Conservation (phyloP, 2,113 vertebrate genomes). For the Poeciliopsis occidentalis region DNA sequence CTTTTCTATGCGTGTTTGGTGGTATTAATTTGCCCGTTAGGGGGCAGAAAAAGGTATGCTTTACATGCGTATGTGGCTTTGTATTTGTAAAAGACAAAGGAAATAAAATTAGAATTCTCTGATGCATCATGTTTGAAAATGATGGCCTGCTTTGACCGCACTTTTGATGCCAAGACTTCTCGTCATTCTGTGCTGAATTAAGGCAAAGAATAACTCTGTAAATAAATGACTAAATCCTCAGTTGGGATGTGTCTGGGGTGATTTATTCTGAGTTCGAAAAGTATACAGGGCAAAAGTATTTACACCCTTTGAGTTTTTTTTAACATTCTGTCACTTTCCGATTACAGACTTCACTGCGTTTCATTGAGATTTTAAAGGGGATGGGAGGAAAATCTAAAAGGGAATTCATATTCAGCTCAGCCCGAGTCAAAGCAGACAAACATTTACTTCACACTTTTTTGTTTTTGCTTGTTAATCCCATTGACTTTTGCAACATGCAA, state of each 20-base stretch:
- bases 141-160: slow-evolving; percentile 47
- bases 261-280: not conserved
- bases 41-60: slow-evolving; percentile 34
- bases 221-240: slow-evolving; percentile 77
- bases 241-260: not conserved
- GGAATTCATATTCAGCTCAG: too few species aligned
- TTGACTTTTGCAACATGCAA: too few species aligned
- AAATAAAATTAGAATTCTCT: slow-evolving; percentile 61
- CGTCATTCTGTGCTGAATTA: slow-evolving; percentile 46
- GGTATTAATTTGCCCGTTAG: slow-evolving; percentile 47
- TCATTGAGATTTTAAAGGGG: too few species aligned
- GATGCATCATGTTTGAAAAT: slow-evolving; percentile 66
- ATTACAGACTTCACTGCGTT: too few species aligned
- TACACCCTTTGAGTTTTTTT: too few species aligned
- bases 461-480: not conserved
- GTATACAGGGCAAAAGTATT: not conserved
- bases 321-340: too few species aligned
- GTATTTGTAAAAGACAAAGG: slow-evolving; percentile 61
- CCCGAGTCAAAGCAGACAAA: not conserved
- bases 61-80: slow-evolving; percentile 70
- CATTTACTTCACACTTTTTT: too few species aligned
- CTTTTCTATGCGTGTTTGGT: slow-evolving; percentile 32
- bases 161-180: slow-evolving; percentile 49
- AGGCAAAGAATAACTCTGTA: slow-evolving; percentile 74
- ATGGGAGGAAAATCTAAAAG: too few species aligned